A percentile compares a stretch with the other conserved stretches of the same genome.
These are phyloP conservation scores for Ectropis crepuscularia DNA, from an alignment of 2,888 invertebrate genomes.

Conservation along the genomic window DNA sequence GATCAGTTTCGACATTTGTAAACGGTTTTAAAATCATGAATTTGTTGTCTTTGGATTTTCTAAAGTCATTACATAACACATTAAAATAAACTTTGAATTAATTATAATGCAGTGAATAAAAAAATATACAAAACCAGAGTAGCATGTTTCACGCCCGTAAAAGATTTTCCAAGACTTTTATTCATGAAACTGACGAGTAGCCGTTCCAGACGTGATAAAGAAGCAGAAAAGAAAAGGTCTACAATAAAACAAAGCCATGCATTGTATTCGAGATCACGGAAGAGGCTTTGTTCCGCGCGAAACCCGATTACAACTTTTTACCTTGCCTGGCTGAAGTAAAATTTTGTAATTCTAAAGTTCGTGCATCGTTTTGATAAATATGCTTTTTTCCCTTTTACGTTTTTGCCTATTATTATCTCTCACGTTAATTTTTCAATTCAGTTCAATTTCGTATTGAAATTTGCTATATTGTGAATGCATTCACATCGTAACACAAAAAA, in stretches of 20 bases:
- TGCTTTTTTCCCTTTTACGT: not conserved
- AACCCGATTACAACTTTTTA: conserved; percentile 19
- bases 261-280: conserved; percentile 20
- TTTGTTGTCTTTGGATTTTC: no score
- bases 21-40: no score
- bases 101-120: no score
- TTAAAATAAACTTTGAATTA: no score
- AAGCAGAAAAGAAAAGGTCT: conserved; percentile 11
- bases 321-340: not conserved
- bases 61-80: no score
- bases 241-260: conserved; percentile 15
- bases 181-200: conserved; percentile 6
- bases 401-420: not conserved
- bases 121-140: not conserved
- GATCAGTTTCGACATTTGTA: no score
- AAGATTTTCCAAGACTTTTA: conserved; percentile 1
- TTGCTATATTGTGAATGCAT: no score
- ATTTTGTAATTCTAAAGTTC: not conserved
- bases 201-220: conserved; percentile 5
- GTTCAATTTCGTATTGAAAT: no score
- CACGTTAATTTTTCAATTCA: no score
- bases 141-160: not conserved
- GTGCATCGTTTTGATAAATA: conserved; percentile 3
- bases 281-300: conserved; percentile 40
- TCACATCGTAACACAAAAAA: no score